Evolutionary conservation across 2,797 vertebrate species (phyloP).

Genomic region (Zenarchopterus dispar): DNA sequence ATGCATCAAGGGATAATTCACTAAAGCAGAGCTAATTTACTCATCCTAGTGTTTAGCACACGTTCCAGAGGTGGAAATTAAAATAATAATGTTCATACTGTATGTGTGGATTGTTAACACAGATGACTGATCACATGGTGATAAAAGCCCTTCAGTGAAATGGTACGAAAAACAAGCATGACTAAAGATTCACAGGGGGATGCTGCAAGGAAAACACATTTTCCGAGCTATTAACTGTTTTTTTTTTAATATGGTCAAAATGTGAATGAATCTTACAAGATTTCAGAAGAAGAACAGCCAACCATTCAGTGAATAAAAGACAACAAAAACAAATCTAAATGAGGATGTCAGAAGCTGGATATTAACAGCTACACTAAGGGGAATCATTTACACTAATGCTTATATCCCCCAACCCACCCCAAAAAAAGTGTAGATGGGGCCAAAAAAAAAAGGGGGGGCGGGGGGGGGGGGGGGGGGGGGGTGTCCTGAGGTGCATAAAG

Average conservation of each 20-base stretch:
- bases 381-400: slow-evolving; percentile 39
- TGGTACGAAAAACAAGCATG: slow-evolving; percentile 70
- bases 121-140: slow-evolving; percentile 60
- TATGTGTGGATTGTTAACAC: slow-evolving; percentile 51
- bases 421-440: too few species aligned
- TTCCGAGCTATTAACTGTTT: slow-evolving; percentile 71
- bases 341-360: slow-evolving; percentile 32
- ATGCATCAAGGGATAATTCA: slow-evolving; percentile 51
- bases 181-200: slow-evolving; percentile 69
- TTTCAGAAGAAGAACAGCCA: slow-evolving; percentile 38
- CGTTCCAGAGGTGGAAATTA: slow-evolving; percentile 45
- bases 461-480: too few species aligned
- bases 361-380: slow-evolving; percentile 41
- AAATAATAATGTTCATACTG: slow-evolving; percentile 41
- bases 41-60: neutral
- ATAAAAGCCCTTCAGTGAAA: slow-evolving; percentile 65
- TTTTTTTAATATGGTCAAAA: slow-evolving; percentile 52
- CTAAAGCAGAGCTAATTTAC: slow-evolving; percentile 41
- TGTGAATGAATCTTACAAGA: slow-evolving; percentile 56
- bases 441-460: too few species aligned
- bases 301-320: slow-evolving; percentile 56
- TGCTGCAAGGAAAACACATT: slow-evolving; percentile 68
- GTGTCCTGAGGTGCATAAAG: too few species aligned
- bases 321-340: slow-evolving; percentile 60
- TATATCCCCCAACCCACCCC: too few species aligned